Base-by-base conservation (phyloP, 2,888 invertebrate genomes). In the Macrophya alboannulata region DNA sequence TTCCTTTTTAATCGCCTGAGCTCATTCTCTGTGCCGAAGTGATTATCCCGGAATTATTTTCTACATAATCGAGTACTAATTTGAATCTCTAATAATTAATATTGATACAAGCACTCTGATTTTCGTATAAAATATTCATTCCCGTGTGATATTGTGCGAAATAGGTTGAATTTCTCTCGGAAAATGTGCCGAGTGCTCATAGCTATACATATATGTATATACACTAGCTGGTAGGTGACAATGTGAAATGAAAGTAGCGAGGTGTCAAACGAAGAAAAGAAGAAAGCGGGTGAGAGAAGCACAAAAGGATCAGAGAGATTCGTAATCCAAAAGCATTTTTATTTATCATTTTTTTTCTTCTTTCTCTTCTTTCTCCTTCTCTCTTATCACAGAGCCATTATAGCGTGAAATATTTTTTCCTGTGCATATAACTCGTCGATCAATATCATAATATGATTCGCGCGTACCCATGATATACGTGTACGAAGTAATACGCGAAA, bases 231-330 rank as follows among this genome's bases (percentile, higher is more conserved):
- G 5, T 51, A 37, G 31, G 77, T 21, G 77, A 81, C 62, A 81
- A 43, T 40, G 21, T 43, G 43, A 55, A 79, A 55, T 79, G 51
- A 55, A 79, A 79, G 55, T 37, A 79, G 31, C 59, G 43, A 74
- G 55, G 62, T 62, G 40, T 79, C 59, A 40, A 55, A 59, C 37
- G 62, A 37, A 62, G 45, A 55, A 37, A 55, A 77, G 31, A 51
- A 21, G 55, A 31, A 55, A 77, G 45, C 55, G 55, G 17, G 15
- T n/a, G 51, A 59, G 40, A 79, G 59, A n/a, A n/a, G 62, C 62
- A 77, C 48, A 77, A 77, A 77, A 51, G 48, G 77, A 77, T 77
- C 77, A 55, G 77, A 74, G 74, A 17, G 62, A 81, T 59, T 62
- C 62, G 59, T 62, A 21, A 62, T 59, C 40, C 40, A 62, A 81